These are phyloP conservation scores for Atethmia centrago DNA, from an alignment of 2,888 invertebrate species.

Conservation along the genomic window DNA sequence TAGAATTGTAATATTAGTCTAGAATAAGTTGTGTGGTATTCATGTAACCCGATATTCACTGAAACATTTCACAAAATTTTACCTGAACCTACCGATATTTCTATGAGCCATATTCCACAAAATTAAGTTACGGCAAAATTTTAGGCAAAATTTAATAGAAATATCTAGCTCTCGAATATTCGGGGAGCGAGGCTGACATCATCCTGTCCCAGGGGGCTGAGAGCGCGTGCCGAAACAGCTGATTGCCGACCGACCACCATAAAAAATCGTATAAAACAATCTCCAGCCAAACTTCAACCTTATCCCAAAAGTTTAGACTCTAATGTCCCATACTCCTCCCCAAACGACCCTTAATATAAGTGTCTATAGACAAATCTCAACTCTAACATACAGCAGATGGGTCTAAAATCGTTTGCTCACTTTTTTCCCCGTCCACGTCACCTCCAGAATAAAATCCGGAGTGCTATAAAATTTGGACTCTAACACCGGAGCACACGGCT, in stretches of 20 bases:
- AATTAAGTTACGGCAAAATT: slow-evolving; percentile 67
- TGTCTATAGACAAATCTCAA: slow-evolving; percentile 63
- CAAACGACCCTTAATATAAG: slow-evolving; percentile 78
- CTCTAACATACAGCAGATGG: slow-evolving; percentile 70
- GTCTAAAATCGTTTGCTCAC: slow-evolving; percentile 75
- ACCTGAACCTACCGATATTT: slow-evolving; percentile 26
- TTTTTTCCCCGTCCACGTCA: slow-evolving; percentile 77
- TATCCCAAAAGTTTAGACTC: slow-evolving; percentile 45
- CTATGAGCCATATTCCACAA: slow-evolving; percentile 50
- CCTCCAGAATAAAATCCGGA: slow-evolving; percentile 75
- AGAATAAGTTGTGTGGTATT: not conserved
- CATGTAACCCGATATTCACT: not conserved
- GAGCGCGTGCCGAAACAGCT: slow-evolving; percentile 89
- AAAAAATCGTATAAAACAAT: slow-evolving; percentile 81
- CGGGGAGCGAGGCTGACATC: slow-evolving; percentile 81
- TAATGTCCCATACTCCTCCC: slow-evolving; percentile 42
- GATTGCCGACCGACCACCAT: slow-evolving; percentile 87
- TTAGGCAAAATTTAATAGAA: slow-evolving; percentile 82
- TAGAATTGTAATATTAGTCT: not conserved
- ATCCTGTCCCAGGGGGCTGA: slow-evolving; percentile 81
- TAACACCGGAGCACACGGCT: slow-evolving; percentile 64
- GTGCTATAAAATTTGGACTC: slow-evolving; percentile 64
- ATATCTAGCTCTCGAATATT: slow-evolving; percentile 73
- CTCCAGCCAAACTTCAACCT: slow-evolving; percentile 59
- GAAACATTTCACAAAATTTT: slow-evolving; percentile 22